Percentiles rank a stretch among this genome's conserved stretches.
phyloP scores from a whole-genome alignment of 2,113 vertebrate genomes.

The Turdus rufiventris region DNA sequence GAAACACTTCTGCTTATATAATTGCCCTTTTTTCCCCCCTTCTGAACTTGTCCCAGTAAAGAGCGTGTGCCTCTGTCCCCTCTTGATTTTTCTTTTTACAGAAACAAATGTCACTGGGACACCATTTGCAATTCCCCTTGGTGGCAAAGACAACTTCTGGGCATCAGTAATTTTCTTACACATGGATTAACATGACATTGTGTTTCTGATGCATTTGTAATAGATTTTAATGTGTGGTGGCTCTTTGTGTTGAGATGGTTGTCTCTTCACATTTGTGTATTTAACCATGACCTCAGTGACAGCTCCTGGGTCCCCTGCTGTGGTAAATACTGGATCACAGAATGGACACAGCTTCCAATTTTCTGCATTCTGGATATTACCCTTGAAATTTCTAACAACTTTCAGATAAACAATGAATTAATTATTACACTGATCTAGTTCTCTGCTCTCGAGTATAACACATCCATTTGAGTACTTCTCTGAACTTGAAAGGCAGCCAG shows the following conservation, averaged over 20 bases:
- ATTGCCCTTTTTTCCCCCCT: background rate
- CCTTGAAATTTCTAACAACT: constrained; percentile 4
- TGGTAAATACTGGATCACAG: constrained; percentile 1
- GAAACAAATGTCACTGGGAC: background rate
- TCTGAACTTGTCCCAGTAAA: background rate
- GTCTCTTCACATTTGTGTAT: background rate
- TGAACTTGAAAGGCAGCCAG: constrained; percentile 26
- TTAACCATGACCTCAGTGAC: background rate
- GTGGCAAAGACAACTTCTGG: constrained; percentile 44
- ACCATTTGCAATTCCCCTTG: constrained; percentile 20
- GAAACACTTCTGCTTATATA: background rate
- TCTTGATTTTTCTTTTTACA: constrained; percentile 18
- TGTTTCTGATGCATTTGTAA: background rate
- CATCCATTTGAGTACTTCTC: background rate
- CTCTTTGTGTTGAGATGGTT: background rate
- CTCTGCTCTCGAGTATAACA: background rate
- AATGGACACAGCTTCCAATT: constrained; percentile 6
- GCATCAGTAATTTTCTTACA: background rate
- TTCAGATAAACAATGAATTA: constrained; percentile 14
- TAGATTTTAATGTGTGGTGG: background rate
- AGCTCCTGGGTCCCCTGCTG: background rate
- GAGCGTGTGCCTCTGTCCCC: background rate
- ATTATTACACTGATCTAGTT: background rate
- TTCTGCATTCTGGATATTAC: background rate
- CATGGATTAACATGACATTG: constrained; percentile 8